phyloP scores from a whole-genome alignment of 2,888 invertebrate species.

The Caenorhabditis virilis region DNA sequence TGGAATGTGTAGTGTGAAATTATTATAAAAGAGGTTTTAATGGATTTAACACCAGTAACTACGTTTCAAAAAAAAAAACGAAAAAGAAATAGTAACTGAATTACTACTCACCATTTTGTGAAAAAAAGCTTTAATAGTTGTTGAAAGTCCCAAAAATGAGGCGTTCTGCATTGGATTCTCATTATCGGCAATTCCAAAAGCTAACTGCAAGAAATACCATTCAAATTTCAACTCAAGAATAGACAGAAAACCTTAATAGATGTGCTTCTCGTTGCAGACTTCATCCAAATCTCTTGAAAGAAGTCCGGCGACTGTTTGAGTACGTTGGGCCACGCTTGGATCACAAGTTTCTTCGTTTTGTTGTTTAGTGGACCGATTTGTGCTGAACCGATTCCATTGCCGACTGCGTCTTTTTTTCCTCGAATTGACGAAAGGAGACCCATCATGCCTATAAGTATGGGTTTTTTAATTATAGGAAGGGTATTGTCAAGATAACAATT shows the following conservation, averaged over 20 bases:
- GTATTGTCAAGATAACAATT: too few relatives aligned
- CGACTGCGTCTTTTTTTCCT: conserved; percentile 44
- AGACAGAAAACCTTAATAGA: conserved; percentile 41
- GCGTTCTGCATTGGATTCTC: conserved; percentile 48
- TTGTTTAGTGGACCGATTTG: conserved; percentile 44
- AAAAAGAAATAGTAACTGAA: not conserved
- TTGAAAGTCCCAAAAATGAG: conserved; percentile 43
- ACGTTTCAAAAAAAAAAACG: too few relatives aligned
- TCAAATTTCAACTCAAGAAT: not conserved
- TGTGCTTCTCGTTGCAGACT: conserved; percentile 48
- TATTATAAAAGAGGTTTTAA: too few relatives aligned
- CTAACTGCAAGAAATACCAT: conserved; percentile 20
- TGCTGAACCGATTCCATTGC: conserved; percentile 39
- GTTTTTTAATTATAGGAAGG: too few relatives aligned
- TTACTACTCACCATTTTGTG: conserved; percentile 35
- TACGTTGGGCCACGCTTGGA: conserved; percentile 52
- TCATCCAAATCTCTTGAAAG: conserved; percentile 52
- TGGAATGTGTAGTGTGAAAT: too few relatives aligned
- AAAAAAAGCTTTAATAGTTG: conserved; percentile 53
- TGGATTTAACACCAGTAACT: too few relatives aligned
- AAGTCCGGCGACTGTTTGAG: conserved; percentile 46
- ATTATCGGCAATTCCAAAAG: conserved; percentile 49
- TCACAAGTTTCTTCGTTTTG: conserved; percentile 51
- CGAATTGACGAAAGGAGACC: conserved; percentile 53
- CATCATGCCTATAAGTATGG: too few relatives aligned